phyloP scores from a whole-genome alignment of 2,888 invertebrate genomes.

The Mythimna loreyi region DNA sequence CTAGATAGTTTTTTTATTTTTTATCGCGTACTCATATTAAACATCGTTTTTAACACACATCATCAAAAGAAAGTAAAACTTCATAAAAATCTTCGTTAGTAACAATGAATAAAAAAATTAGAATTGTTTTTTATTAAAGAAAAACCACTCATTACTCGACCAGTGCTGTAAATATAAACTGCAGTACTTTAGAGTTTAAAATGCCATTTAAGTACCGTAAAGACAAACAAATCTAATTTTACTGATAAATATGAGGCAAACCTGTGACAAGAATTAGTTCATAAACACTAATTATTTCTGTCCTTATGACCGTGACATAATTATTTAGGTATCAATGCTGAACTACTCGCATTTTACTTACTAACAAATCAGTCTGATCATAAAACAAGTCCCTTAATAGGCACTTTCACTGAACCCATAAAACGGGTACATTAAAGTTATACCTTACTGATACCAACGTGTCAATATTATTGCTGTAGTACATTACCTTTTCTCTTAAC shows the following conservation, averaged over 20 bases:
- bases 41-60: too few species aligned
- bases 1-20: too few species aligned
- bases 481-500: slow-evolving; percentile 39
- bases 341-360: slow-evolving; percentile 50
- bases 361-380: slow-evolving; percentile 67
- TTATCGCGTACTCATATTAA: too few species aligned
- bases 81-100: too few species aligned
- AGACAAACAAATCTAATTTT: not conserved
- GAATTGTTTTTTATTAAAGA: too few species aligned
- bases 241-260: slow-evolving; percentile 5
- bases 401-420: slow-evolving; percentile 75
- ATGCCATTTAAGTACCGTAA: not conserved
- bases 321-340: slow-evolving; percentile 43
- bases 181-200: too few species aligned
- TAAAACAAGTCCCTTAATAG: slow-evolving; percentile 80
- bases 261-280: not conserved
- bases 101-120: too few species aligned
- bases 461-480: slow-evolving; percentile 23
- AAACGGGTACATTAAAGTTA: slow-evolving; percentile 64
- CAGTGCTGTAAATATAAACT: too few species aligned
- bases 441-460: slow-evolving; percentile 43
- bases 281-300: slow-evolving; percentile 1
- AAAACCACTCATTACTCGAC: too few species aligned
- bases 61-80: too few species aligned
- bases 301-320: slow-evolving; percentile 27